Evolutionary conservation across 2,113 vertebrate species (phyloP).

Genomic region (Sinosuthora webbiana): DNA sequence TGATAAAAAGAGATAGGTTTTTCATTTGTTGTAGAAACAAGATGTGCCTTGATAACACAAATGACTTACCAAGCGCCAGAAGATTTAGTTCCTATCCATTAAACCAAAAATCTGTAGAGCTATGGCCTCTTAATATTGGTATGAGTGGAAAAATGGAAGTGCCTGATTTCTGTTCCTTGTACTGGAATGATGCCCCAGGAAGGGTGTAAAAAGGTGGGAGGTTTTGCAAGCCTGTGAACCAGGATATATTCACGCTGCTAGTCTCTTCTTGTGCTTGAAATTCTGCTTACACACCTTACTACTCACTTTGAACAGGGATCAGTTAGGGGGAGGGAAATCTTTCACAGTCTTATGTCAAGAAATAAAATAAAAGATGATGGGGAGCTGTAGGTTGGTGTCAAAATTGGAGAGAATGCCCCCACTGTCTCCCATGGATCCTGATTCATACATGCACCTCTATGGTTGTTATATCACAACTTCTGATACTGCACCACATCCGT

Average conservation of each 20-base stretch:
- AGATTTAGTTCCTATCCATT: neutral
- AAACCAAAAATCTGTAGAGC: neutral
- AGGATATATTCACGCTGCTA: neutral
- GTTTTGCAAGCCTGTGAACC: neutral
- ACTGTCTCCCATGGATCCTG: neutral
- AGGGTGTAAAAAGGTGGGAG: neutral
- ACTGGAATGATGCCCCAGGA: neutral
- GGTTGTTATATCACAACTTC: neutral
- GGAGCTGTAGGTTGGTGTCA: neutral
- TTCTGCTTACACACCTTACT: neutral
- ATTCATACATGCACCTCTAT: neutral
- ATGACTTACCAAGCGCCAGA: neutral
- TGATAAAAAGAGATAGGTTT: neutral
- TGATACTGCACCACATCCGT: neutral
- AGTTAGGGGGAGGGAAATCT: neutral
- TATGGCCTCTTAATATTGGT: neutral
- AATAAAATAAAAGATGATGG: neutral
- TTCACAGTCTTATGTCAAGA: neutral
- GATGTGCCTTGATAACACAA: neutral
- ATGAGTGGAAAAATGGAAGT: neutral
- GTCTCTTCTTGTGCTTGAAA: neutral
- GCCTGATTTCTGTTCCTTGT: neutral
- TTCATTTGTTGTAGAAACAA: neutral
- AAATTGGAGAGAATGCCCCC: neutral
- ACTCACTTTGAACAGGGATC: neutral